These are phyloP conservation scores for Pyrocephalus nanus DNA, from an alignment of 2,797 vertebrate genomes.

Conservation along the genomic window DNA sequence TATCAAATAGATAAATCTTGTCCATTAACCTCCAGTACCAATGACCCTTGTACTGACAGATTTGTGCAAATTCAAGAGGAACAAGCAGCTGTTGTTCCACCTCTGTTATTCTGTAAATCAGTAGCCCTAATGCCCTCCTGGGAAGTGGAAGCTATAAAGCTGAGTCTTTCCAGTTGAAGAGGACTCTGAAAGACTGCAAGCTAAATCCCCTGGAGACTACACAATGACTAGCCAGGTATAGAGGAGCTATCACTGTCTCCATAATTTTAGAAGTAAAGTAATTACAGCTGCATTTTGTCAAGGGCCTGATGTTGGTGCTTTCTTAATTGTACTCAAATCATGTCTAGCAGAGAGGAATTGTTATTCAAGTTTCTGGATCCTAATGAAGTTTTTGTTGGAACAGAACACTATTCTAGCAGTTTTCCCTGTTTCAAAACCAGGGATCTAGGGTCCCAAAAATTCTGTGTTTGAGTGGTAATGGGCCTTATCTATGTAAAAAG, in stretches of 20 bases:
- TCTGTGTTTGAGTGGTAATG: background rate
- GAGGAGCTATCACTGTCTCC: background rate
- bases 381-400: background rate
- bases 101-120: background rate
- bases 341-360: background rate
- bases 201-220: background rate
- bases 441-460: background rate
- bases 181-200: background rate
- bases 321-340: background rate
- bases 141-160: background rate
- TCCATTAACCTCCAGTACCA: background rate
- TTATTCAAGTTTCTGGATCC: background rate
- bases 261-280: background rate
- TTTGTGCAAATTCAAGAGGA: background rate
- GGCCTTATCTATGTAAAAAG: background rate
- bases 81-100: background rate
- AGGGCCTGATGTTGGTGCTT: background rate
- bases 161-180: background rate
- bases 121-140: background rate
- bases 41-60: background rate
- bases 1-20: background rate
- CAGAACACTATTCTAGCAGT: background rate
- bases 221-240: background rate
- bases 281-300: background rate
- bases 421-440: background rate